Conservation (phyloP, 2,888 invertebrate species). For the Yponomeuta plumbellus region DNA sequence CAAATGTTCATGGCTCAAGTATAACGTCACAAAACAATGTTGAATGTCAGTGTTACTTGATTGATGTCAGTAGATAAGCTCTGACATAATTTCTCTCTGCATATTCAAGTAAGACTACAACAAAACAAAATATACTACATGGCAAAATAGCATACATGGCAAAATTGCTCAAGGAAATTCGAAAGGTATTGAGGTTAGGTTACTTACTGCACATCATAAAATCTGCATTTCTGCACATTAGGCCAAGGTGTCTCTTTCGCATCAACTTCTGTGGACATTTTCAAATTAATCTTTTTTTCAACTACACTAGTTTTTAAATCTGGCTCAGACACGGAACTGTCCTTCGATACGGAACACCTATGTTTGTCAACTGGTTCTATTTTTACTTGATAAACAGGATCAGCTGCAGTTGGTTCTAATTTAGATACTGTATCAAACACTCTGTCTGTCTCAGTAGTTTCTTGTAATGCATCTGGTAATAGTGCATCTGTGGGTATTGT, state of each 20-base stretch:
- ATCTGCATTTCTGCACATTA: constrained; percentile 76
- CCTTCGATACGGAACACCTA: constrained; percentile 21
- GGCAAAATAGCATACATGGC: not conserved
- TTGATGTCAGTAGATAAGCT: no score
- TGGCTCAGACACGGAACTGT: constrained; percentile 30
- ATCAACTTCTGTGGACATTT: constrained; percentile 50
- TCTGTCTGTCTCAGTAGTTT: constrained; percentile 18
- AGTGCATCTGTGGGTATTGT: constrained; percentile 45
- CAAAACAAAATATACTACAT: not conserved
- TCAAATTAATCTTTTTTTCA: constrained; percentile 50
- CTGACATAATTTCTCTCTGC: no score
- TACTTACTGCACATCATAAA: constrained; percentile 84
- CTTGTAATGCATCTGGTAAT: constrained; percentile 23
- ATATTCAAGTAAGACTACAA: not conserved
- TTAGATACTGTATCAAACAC: not conserved
- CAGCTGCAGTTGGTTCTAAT: not conserved
- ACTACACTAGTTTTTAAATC: constrained; percentile 46
- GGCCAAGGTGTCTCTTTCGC: constrained; percentile 75
- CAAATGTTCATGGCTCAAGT: no score
- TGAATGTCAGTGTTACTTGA: no score
- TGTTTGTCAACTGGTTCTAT: not conserved
- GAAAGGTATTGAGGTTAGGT: not conserved
- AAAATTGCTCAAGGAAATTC: not conserved
- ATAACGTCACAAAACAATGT: no score
- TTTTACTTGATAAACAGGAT: not conserved